Percentiles rank a stretch among this genome's conserved stretches.
These are phyloP conservation scores for Zaprionus kolodkinae DNA, from an alignment of 1,140 invertebrate species.

Conservation along the genomic window DNA sequence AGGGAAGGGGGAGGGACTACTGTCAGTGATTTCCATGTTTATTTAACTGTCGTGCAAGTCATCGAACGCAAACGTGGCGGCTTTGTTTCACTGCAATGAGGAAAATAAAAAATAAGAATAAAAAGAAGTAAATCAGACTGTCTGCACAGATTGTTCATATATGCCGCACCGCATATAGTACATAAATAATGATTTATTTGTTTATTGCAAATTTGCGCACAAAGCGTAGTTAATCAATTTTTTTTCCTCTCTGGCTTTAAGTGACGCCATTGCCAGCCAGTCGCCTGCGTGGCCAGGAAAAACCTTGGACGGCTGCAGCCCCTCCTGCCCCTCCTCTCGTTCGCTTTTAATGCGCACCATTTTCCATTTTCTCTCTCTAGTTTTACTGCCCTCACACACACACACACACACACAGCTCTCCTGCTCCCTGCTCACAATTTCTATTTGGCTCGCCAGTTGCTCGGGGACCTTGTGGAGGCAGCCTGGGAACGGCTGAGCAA, in stretches of 20 bases:
- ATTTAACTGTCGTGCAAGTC: slow-evolving; percentile 74
- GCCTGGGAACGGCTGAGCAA: slow-evolving; percentile 25
- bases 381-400: slow-evolving; percentile 7
- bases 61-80: slow-evolving; percentile 67
- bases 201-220: slow-evolving; percentile 67
- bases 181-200: slow-evolving; percentile 81
- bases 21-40: slow-evolving; percentile 61
- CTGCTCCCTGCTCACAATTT: slow-evolving; percentile 31
- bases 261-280: not conserved
- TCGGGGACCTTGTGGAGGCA: slow-evolving; percentile 27
- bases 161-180: not conserved
- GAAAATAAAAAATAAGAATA: not conserved
- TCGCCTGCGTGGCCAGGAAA: slow-evolving; percentile 29
- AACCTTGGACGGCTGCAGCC: slow-evolving; percentile 31
- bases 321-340: not conserved
- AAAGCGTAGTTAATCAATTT: slow-evolving; percentile 76
- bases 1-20: too few relatives aligned
- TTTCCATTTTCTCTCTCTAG: slow-evolving; percentile 25
- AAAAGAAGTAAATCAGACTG: slow-evolving; percentile 12
- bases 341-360: slow-evolving; percentile 47
- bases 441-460: slow-evolving; percentile 43
- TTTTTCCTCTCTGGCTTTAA: slow-evolving; percentile 47
- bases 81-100: slow-evolving; percentile 56
- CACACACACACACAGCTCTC: slow-evolving; percentile 24
- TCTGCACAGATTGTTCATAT: slow-evolving; percentile 37